These are phyloP conservation scores for Aratinga solstitialis DNA, from an alignment of 2,797 vertebrate species.

Conservation along the genomic window DNA sequence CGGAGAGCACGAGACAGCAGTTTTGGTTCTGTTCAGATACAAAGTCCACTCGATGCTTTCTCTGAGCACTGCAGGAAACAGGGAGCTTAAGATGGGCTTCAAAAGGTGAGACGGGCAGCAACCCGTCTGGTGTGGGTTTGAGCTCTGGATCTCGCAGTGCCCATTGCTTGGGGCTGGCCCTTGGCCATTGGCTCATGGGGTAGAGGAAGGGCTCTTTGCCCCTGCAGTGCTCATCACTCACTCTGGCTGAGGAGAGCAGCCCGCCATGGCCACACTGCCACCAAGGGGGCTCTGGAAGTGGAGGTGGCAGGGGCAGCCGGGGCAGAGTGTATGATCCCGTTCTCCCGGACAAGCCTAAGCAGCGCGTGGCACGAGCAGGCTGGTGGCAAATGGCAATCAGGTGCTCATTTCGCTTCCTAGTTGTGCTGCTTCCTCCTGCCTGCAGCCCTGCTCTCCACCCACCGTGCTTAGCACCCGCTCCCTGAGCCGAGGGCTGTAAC, in stretches of 20 bases:
- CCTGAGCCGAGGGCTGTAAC: neutral
- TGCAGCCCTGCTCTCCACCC: neutral
- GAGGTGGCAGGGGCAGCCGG: neutral
- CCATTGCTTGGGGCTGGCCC: fast-evolving
- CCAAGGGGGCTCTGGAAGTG: neutral
- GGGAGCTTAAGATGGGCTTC: neutral
- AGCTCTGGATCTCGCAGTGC: neutral
- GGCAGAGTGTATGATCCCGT: too few species aligned
- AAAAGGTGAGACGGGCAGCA: neutral
- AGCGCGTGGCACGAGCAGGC: fast-evolving
- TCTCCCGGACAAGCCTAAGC: neutral
- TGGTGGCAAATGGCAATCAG: neutral
- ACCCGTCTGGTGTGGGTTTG: neutral
- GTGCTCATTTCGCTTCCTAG: neutral
- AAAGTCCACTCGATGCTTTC: neutral
- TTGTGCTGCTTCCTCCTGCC: neutral
- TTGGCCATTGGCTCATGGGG: fast-evolving
- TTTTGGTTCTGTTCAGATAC: neutral
- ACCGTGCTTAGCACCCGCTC: fast-evolving
- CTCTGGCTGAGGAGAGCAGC: neutral
- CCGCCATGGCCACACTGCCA: fast-evolving
- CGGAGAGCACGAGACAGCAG: fast-evolving
- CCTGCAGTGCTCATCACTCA: fast-evolving
- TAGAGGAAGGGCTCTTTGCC: neutral
- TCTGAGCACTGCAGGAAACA: neutral